Percentiles rank a stretch among this genome's conserved stretches.
phyloP scores from a whole-genome alignment of 1,140 invertebrate genomes.

The Heliothis subflexa region DNA sequence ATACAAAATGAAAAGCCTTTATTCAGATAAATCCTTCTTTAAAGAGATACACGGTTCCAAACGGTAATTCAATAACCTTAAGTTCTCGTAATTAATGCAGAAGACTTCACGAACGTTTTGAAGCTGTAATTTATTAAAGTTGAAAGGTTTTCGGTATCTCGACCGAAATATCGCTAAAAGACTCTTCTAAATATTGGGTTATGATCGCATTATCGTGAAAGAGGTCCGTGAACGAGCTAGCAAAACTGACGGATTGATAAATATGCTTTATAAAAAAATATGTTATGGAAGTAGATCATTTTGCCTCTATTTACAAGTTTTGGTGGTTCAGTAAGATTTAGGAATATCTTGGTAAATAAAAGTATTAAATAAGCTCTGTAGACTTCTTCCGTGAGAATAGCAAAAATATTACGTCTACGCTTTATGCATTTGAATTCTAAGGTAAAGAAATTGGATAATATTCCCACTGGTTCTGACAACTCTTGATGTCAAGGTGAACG shows the following conservation, averaged over 20 bases:
- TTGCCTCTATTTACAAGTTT: not conserved
- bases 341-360: conserved; percentile 17
- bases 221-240: conserved; percentile 40
- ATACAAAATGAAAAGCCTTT: conserved; percentile 1
- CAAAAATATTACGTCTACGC: too few species aligned
- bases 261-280: not conserved
- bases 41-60: conserved; percentile 27
- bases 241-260: conserved; percentile 29
- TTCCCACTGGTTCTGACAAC: not conserved
- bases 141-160: conserved; percentile 45
- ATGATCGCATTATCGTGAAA: conserved; percentile 42
- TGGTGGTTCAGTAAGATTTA: conserved; percentile 13
- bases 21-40: not conserved
- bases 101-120: conserved; percentile 33
- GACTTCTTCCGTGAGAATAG: too few species aligned
- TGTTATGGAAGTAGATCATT: not conserved
- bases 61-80: conserved; percentile 37
- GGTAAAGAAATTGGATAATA: not conserved
- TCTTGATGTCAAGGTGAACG: conserved; percentile 3
- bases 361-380: not conserved
- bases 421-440: not conserved
- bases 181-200: conserved; percentile 46
- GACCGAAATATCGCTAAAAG: conserved; percentile 33
- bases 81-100: conserved; percentile 45
- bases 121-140: conserved; percentile 40